phyloP scores from a whole-genome alignment of 2,888 invertebrate genomes.

The Parascotia fuliginaria region DNA sequence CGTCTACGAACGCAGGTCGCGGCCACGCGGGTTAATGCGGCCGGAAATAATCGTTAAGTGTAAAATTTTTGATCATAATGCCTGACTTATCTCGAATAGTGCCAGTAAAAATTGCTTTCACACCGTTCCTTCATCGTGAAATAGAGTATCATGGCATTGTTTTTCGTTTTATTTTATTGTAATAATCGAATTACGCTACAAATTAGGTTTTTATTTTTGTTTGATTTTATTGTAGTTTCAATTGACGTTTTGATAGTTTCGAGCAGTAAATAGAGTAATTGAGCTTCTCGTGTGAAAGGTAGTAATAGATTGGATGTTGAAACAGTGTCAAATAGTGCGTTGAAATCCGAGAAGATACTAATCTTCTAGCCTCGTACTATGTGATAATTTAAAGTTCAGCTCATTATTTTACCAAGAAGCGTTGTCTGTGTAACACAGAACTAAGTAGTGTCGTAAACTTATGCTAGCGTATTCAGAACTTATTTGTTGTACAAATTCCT shows the following conservation, averaged over 20 bases:
- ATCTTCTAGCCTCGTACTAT: constrained; percentile 1
- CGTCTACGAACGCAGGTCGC: constrained; percentile 35
- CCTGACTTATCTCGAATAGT: constrained; percentile 37
- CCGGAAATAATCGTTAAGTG: constrained; percentile 69
- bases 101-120: constrained; percentile 28
- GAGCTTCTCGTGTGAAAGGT: background rate
- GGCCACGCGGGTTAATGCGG: constrained; percentile 50
- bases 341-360: background rate
- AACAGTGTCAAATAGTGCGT: background rate
- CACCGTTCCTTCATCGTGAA: constrained; percentile 15
- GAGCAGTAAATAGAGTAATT: background rate
- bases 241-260: background rate
- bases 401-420: constrained; percentile 2
- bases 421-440: background rate
- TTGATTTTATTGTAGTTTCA: background rate
- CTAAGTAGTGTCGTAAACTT: background rate
- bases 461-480: background rate
- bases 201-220: constrained; percentile 2
- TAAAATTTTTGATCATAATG: constrained; percentile 47
- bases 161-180: constrained; percentile 5
- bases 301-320: background rate
- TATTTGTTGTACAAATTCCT: no score
- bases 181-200: background rate
- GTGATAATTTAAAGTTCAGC: constrained; percentile 3
- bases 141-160: constrained; percentile 21